Evolutionary conservation across 2,888 invertebrate genomes (phyloP).

Genomic region (Pecten maximus): DNA sequence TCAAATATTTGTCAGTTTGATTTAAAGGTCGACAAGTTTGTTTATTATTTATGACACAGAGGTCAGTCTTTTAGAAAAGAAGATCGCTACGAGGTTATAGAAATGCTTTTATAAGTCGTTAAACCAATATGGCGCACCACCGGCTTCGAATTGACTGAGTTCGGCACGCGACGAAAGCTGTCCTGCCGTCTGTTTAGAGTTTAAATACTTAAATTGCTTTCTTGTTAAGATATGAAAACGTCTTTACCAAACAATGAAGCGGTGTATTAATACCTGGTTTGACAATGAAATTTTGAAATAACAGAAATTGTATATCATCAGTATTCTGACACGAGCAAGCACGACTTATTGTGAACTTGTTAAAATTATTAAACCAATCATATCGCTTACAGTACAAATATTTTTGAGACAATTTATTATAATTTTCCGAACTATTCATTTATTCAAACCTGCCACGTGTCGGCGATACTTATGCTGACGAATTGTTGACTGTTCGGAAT

Average conservation of each 20-base stretch:
- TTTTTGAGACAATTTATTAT: conserved; percentile 19
- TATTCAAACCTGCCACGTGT: not conserved
- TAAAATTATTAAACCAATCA: not conserved
- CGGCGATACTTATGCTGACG: not conserved
- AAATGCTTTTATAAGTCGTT: conserved; percentile 3
- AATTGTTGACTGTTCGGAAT: not conserved
- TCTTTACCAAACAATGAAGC: not conserved
- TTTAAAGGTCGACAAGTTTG: not conserved
- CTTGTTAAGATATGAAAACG: not conserved
- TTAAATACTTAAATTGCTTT: not conserved
- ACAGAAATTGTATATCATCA: not conserved
- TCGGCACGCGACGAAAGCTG: not conserved
- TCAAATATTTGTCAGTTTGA: not conserved
- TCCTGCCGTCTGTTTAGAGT: not conserved
- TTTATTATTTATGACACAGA: conserved; percentile 27
- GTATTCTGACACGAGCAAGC: not conserved
- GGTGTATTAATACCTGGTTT: not conserved
- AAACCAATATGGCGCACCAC: conserved; percentile 20
- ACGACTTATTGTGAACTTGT: not conserved
- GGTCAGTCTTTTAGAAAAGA: not conserved
- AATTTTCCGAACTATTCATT: not conserved
- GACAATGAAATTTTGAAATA: not conserved
- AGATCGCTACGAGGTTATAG: not conserved
- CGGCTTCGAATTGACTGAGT: not conserved
- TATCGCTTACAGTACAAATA: conserved; percentile 5